Evolutionary conservation across 2,888 invertebrate species (phyloP).

Genomic region (Melanophora roralis): DNA sequence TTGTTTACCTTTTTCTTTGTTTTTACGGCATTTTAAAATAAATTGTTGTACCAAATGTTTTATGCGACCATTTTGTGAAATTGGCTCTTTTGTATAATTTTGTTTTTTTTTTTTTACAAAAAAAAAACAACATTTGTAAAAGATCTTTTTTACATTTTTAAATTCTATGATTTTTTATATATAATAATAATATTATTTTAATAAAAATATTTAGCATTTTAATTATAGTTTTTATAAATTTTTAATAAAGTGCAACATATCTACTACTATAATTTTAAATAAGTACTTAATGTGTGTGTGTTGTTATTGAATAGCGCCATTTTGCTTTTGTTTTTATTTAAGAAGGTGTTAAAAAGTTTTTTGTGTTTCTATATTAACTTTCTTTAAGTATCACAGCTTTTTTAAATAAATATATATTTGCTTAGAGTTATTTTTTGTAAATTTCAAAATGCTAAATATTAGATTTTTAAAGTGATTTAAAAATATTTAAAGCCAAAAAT

Average conservation of each 20-base stretch:
- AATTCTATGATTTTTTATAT: no score
- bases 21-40: no score
- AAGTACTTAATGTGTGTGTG: background rate
- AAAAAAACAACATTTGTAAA: background rate
- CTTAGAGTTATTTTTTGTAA: background rate
- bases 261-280: slow-evolving; percentile 8
- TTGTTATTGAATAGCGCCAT: slow-evolving; percentile 8
- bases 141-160: background rate
- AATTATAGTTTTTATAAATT: background rate
- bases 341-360: slow-evolving; percentile 3
- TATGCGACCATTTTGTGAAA: no score
- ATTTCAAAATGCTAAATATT: background rate
- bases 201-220: no score
- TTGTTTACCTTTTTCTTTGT: no score
- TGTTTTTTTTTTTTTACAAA: background rate
- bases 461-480: background rate
- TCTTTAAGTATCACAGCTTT: slow-evolving; percentile 57
- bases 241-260: slow-evolving; percentile 13
- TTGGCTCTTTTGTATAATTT: background rate
- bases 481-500: background rate
- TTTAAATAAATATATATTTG: background rate
- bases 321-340: slow-evolving; percentile 8
- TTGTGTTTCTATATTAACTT: background rate
- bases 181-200: no score
- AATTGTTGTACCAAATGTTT: no score